Conservation (phyloP, 2,113 vertebrate species). For the Tyto alba region DNA sequence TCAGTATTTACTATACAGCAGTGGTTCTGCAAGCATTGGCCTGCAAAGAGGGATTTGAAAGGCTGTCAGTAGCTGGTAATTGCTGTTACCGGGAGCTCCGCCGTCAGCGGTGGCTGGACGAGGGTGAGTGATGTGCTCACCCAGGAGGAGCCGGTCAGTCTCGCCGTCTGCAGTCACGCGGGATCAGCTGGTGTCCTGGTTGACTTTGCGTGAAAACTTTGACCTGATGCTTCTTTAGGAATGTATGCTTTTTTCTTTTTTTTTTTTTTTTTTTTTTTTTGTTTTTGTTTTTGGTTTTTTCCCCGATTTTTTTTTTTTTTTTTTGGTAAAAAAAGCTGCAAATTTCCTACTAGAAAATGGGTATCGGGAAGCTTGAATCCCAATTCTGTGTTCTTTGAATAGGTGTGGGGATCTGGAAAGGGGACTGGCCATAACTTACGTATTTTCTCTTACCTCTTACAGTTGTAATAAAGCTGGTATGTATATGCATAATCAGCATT, state of each 20-base stretch:
- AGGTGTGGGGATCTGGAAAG: neutral
- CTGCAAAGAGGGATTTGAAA: neutral
- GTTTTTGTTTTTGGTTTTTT: no score
- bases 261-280: no score
- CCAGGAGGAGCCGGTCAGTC: neutral
- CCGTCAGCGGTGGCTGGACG: fast-evolving
- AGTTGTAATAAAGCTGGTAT: neutral
- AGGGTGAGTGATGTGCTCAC: neutral
- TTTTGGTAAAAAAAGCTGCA: neutral
- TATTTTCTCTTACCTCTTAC: neutral
- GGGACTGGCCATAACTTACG: neutral
- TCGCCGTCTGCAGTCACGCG: neutral
- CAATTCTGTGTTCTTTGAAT: neutral
- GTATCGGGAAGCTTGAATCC: neutral
- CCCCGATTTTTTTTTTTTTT: fast-evolving
- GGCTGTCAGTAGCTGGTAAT: neutral
- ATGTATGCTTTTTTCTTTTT: neutral
- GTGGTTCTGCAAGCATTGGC: neutral
- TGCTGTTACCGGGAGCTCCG: neutral
- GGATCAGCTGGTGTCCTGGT: neutral
- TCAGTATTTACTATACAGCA: neutral
- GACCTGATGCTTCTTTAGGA: neutral
- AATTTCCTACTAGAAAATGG: neutral
- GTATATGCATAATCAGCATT: neutral
- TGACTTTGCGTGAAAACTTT: neutral